A percentile compares a stretch with the other conserved stretches of the same genome.
Conservation (phyloP, 2,888 invertebrate genomes). For the Frankliniella fusca region DNA sequence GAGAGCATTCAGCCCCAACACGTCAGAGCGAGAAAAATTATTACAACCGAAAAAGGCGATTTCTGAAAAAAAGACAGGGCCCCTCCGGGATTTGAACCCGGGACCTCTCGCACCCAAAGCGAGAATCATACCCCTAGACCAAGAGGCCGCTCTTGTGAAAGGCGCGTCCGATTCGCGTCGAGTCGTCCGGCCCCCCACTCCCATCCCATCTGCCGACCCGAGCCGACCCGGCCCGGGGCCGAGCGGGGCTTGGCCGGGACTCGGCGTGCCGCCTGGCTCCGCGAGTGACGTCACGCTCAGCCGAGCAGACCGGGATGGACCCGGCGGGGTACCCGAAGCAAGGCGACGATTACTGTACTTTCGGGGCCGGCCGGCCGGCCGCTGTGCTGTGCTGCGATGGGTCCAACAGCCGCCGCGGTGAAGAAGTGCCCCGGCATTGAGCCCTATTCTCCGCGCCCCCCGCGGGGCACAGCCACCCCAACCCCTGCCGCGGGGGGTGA, state of each 20-base stretch:
- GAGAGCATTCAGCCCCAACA: too few relatives aligned
- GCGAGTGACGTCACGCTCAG: background rate
- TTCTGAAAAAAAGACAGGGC: background rate
- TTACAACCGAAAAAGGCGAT: too few relatives aligned
- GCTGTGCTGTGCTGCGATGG: too few relatives aligned
- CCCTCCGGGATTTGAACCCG: conserved; percentile 65
- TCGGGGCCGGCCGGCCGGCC: too few relatives aligned
- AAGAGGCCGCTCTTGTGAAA: conserved; percentile 52
- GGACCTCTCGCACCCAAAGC: conserved; percentile 70
- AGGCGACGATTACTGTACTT: too few relatives aligned
- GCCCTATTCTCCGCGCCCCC: background rate
- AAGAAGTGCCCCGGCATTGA: background rate
- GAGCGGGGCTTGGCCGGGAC: background rate
- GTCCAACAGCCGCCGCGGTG: background rate
- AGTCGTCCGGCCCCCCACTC: too few relatives aligned
- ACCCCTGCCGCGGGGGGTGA: too few relatives aligned
- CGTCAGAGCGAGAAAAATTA: too few relatives aligned
- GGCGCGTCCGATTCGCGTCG: background rate
- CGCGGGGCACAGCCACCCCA: background rate
- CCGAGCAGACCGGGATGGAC: background rate
- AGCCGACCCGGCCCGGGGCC: background rate
- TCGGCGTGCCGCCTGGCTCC: background rate
- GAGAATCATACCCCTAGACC: conserved; percentile 70
- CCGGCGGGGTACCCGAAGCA: too few relatives aligned
- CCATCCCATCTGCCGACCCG: too few relatives aligned